Evolutionary conservation across 2,888 invertebrate genomes (phyloP).

Genomic region (Podotricha telesiphe): DNA sequence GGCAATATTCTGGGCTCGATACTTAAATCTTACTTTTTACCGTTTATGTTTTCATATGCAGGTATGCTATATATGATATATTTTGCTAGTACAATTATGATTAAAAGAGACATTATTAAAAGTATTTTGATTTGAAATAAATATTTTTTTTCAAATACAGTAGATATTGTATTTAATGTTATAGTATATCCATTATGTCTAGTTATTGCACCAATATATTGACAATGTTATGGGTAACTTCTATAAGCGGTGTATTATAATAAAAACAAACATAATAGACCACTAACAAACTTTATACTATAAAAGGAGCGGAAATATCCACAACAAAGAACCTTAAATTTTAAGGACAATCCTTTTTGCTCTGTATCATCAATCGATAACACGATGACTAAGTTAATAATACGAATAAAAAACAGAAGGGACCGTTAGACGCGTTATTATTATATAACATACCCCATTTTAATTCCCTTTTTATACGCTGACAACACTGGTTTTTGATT

Average conservation of each 20-base stretch:
- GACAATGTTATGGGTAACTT: neutral
- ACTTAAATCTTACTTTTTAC: conserved; percentile 19
- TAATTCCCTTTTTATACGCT: conserved; percentile 66
- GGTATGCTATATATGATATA: neutral
- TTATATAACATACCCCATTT: conserved; percentile 66
- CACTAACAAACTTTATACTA: conserved; percentile 31
- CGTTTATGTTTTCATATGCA: conserved; percentile 7
- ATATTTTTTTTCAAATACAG: too few relatives aligned
- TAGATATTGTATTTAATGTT: too few relatives aligned
- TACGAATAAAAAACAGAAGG: conserved; percentile 65
- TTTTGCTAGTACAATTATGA: neutral
- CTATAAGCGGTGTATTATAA: neutral
- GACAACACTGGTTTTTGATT: conserved; percentile 77
- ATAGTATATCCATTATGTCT: too few relatives aligned
- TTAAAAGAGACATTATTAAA: too few relatives aligned
- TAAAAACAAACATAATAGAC: conserved; percentile 5
- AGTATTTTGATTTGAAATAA: too few relatives aligned
- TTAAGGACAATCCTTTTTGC: conserved; percentile 62
- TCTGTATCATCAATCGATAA: conserved; percentile 63
- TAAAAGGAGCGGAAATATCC: conserved; percentile 46
- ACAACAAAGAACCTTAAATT: conserved; percentile 48
- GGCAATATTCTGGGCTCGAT: conserved; percentile 18
- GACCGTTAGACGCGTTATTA: conserved; percentile 80
- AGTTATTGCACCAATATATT: too few relatives aligned
- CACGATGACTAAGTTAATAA: conserved; percentile 44